Evolutionary conservation across 2,888 invertebrate genomes (phyloP).

Genomic region (Anagyrus pseudococci): DNA sequence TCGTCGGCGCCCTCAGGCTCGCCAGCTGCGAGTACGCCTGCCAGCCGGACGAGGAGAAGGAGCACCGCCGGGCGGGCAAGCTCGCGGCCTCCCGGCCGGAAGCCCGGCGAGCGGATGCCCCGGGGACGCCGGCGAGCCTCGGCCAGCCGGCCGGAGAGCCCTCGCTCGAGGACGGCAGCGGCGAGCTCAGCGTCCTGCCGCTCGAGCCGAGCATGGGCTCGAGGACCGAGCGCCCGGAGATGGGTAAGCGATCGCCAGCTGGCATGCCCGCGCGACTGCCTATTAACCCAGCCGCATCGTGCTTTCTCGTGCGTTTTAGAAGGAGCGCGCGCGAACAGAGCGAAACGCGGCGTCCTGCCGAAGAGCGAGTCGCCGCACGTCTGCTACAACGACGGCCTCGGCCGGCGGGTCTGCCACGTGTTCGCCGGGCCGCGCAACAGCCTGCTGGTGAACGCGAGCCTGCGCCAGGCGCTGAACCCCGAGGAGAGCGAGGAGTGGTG

Average conservation of each 20-base stretch:
- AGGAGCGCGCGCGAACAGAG: too few species aligned
- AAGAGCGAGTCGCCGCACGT: constrained; percentile 66
- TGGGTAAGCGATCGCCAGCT: too few species aligned
- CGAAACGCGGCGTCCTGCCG: constrained; percentile 38
- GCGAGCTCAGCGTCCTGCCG: constrained; percentile 50
- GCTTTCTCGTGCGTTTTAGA: too few species aligned
- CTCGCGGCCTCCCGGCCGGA: neutral
- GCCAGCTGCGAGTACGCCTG: constrained; percentile 77
- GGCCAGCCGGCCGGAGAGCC: neutral
- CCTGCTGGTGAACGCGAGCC: constrained; percentile 65
- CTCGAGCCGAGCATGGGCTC: constrained; percentile 41
- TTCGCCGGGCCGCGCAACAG: constrained; percentile 65
- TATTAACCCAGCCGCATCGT: too few species aligned
- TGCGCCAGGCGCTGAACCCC: constrained; percentile 64
- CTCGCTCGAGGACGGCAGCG: constrained; percentile 51
- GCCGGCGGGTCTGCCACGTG: constrained; percentile 66
- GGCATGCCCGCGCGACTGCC: too few species aligned
- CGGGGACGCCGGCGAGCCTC: neutral
- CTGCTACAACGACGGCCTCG: constrained; percentile 62
- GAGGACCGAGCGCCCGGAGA: too few species aligned
- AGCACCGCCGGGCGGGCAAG: constrained; percentile 5
- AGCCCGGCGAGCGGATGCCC: too few species aligned
- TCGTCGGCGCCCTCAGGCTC: constrained; percentile 70
- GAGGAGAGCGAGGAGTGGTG: constrained; percentile 68
- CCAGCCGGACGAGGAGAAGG: constrained; percentile 40